phyloP scores from a whole-genome alignment of 2,797 vertebrate species.

The Iguana delicatissima region DNA sequence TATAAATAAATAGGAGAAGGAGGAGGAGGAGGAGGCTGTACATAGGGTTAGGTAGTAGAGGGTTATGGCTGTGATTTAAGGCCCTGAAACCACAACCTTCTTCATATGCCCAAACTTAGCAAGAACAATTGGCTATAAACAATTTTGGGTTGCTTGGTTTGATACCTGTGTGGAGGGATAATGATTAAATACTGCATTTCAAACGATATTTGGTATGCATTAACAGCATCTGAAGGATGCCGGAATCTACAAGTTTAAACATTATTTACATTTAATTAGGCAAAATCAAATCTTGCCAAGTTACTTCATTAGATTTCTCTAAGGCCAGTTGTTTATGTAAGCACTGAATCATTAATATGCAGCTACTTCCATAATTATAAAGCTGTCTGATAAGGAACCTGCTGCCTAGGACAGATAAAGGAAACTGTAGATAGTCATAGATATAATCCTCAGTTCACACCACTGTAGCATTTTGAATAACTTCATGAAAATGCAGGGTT shows the following conservation, averaged over 20 bases:
- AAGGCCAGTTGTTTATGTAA: conserved; percentile 82
- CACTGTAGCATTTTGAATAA: conserved; percentile 49
- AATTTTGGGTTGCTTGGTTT: conserved; percentile 53
- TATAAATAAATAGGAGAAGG: too few relatives aligned
- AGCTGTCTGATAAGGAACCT: conserved; percentile 80
- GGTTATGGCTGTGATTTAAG: background rate
- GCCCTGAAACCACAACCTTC: background rate
- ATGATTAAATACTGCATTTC: conserved; percentile 64
- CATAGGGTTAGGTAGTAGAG: background rate
- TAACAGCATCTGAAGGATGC: conserved; percentile 67
- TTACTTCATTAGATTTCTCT: conserved; percentile 80
- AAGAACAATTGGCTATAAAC: background rate
- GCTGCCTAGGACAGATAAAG: conserved; percentile 79
- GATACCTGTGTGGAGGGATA: conserved; percentile 60
- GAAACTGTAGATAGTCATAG: conserved; percentile 74
- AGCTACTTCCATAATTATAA: conserved; percentile 78
- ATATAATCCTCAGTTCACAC: conserved; percentile 72
- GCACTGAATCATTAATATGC: conserved; percentile 79
- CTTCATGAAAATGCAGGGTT: conserved; percentile 64
- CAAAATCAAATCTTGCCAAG: conserved; percentile 77
- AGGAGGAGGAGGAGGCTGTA: too few relatives aligned
- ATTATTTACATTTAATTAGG: conserved; percentile 84
- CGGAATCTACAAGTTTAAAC: conserved; percentile 77
- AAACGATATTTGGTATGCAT: conserved; percentile 62
- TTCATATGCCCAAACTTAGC: background rate